phyloP scores from a whole-genome alignment of 2,113 vertebrate species.

The Deroptyus accipitrinus region DNA sequence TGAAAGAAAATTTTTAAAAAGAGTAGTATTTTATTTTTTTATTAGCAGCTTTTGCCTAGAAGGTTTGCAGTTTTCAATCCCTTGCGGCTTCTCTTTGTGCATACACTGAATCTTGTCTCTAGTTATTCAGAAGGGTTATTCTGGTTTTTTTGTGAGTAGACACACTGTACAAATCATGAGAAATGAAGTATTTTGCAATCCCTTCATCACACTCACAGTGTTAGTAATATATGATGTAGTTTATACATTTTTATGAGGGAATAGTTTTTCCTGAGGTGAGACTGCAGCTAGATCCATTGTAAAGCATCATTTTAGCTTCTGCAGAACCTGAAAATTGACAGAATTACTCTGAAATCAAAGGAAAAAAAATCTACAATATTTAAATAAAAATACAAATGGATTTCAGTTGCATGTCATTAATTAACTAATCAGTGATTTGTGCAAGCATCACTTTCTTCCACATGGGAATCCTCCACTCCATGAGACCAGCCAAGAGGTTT shows the following conservation, averaged over 20 bases:
- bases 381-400: neutral
- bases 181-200: neutral
- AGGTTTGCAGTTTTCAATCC: neutral
- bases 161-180: neutral
- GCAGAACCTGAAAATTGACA: neutral
- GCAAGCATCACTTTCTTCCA: neutral
- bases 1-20: neutral
- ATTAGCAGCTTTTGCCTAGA: neutral
- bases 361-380: neutral
- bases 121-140: neutral
- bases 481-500: slow-evolving; percentile 6
- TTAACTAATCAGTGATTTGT: slow-evolving; percentile 25
- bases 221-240: neutral
- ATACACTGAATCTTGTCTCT: neutral
- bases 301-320: neutral
- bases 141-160: neutral
- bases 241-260: neutral
- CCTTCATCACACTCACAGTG: neutral
- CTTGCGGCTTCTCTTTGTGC: neutral
- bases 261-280: neutral
- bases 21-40: neutral
- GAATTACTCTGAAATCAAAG: neutral
- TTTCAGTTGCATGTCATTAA: neutral
- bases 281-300: neutral
- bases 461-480: neutral